These are phyloP conservation scores for Graptemys geographica DNA, from an alignment of 2,797 vertebrate genomes.

Conservation along the genomic window DNA sequence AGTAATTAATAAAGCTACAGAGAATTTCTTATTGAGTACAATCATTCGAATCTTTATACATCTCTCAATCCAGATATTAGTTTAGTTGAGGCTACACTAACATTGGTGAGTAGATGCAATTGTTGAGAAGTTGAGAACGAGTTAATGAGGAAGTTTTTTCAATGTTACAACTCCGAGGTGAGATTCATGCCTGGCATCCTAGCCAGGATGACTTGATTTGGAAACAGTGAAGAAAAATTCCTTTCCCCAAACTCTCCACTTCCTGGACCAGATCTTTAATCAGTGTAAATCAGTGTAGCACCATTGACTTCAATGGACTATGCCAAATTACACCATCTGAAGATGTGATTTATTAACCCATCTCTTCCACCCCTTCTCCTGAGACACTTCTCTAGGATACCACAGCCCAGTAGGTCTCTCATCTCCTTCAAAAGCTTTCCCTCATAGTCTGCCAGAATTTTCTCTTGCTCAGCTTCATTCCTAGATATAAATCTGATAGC, in stretches of 20 bases:
- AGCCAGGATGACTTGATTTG: neutral
- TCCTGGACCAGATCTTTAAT: neutral
- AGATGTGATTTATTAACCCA: neutral
- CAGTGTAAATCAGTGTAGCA: neutral
- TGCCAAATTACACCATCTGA: neutral
- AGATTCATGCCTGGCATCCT: neutral
- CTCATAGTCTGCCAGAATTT: neutral
- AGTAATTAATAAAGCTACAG: neutral
- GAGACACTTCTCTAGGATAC: neutral
- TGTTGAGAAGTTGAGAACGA: neutral
- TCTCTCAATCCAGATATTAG: neutral
- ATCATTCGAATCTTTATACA: neutral
- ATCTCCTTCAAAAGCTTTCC: neutral
- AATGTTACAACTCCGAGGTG: neutral
- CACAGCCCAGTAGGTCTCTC: neutral
- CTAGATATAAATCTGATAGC: neutral
- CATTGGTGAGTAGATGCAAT: neutral
- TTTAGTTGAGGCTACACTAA: neutral
- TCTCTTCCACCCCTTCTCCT: neutral
- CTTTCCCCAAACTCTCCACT: neutral
- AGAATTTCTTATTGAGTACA: neutral
- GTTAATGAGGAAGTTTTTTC: neutral
- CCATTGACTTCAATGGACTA: neutral
- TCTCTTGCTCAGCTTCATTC: neutral
- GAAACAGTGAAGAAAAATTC: neutral